Evolutionary conservation across 64 coral and sea anemone genomes (phyloP), one percentile per base, ranked within the genome.

Genomic region (Montipora foliosa): DNA sequence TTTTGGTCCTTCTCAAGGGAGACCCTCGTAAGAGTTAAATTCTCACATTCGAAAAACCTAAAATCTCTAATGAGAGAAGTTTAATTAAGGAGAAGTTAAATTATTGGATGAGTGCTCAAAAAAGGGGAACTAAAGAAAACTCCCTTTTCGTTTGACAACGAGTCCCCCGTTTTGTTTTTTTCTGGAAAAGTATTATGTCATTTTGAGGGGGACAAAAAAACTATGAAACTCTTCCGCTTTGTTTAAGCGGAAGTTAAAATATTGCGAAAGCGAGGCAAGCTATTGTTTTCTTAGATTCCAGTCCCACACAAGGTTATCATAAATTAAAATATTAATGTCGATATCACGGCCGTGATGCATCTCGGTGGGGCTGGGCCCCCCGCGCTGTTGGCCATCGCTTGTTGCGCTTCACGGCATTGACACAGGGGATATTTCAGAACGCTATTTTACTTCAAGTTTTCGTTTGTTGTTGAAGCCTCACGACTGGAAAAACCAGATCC

Each of bases 401-500:
- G 96, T 97, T 97, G 96, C 93, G 96, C 93, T 97, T 97, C 96
- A 97, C 93, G 92, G 96, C 96, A 97, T 97, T 97, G 96, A 97
- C 96, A 95, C 87, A 95, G 96, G 93, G 96, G 88, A 95, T 89
- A 92, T 97, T 97, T 97, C 96, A 88, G 96, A 97, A 95, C 96
- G 93, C 87, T 94, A 95, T 97, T 97, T 97, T 91, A 89, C 88
- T 92, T 92, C 76, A 97, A 90, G 91, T 94, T 97, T 97, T 97
- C 92, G 78, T 82, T 97, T 92, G 70, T 81, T 92, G 87, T 97
- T 97, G 67, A 91, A 84, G 96, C 87, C 95, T 90, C 89, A 90
- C 81, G 89, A 97, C 79, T 62, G 77, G 89, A 80, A 62, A 88
- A 88, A 91, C 76, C 66, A 87, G 79, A 74, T 88, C 71, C 55